Base-by-base conservation (phyloP, 1,140 invertebrate species). In the Linepithema humile region DNA sequence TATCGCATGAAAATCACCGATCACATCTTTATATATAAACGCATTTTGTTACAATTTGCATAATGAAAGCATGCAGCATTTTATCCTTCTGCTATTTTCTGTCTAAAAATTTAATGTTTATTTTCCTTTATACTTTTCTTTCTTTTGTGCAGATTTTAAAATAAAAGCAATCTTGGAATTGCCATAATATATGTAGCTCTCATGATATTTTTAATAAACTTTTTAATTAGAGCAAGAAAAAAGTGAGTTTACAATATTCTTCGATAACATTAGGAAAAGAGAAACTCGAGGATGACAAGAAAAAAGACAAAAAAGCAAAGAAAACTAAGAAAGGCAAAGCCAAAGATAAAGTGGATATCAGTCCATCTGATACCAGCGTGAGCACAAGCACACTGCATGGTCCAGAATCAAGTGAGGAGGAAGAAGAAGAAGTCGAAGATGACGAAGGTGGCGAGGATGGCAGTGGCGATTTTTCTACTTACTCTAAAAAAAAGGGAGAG, bases 381-480 rank as follows among this genome's bases (percentile, higher is more conserved):
- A 88, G 83, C 3, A 43, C 20, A 5, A 78, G 32, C 17, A 70
- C 73, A 0, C 0, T 88, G 26, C 26, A 50, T 29, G 26, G 45
- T 0, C 84, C 2, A 65, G 38, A 38, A 26, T 53, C 48, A 9
- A 86, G 89, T 87, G 95, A 95, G 29, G 95, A 94, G 1, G 94
- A 95, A 86, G 85, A 94, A 26, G 94, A 95, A 43, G 91, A 94
- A 12, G 94, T 95, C 29, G 95, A 95, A 67, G 87, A 88, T 0
- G 86, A 65, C 0, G 50, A 94, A 45, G 85, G 83, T 0, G 78
- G 10, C 2, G 43, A 43, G 2, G 59, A 62, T 6, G 53, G 64
- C 57, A 60, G 82, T 62, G 23, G 62, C 3, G 83, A 87, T 45
- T 45, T 29, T 70, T 4, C 9, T 3, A 15, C 29, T 53, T 70